Evolutionary conservation across 2,113 vertebrate species (phyloP), one percentile per base, ranked within the genome.

Genomic region (Rana temporaria): DNA sequence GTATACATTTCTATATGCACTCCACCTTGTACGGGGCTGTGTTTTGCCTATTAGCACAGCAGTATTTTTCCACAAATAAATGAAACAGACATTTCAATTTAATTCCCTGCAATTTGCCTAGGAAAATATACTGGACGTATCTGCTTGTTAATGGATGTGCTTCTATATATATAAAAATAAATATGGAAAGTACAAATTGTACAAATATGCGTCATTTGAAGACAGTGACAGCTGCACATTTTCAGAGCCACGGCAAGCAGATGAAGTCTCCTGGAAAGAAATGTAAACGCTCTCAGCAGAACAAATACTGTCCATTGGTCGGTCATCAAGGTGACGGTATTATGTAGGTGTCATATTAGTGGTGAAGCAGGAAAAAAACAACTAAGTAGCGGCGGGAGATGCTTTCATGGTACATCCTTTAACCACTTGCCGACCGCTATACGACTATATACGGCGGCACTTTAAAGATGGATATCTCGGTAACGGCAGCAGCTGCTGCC

Each of bases 31-130:
- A 2, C n/a, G 22, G 16, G 19, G n/a, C 19, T 60, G 20, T 9
- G 20, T 9, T 19, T n/a, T 60, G 59, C 7, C 59, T 11, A 20
- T 59, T 19, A n/a, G 19, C 9, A 42, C 5, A 59, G 57, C 19
- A 30, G 17, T 17, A 68, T 14, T 72, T 53, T 72, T 72, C 48
- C 69, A 74, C 22, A 60, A 22, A 56, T 12, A 62, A 60, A 42
- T 12, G 11, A 9, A n/a, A 42, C 16, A 15, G 32, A 42, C 56
- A 17, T 38, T 76, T 20, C 19, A 62, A 2, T 42, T 30, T n/a
- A 52, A 11, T 26, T 24, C 19, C 20, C 20, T 22, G 66, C 34
- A 52, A 18, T 52, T 4, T 14, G 20, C 12, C 9, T 26, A 66
- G 9, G 56, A 63, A 66, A 32, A 26, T 4, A 53, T 20, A 24